phyloP scores from a whole-genome alignment of 2,797 vertebrate species.

The Sebastes reedi region DNA sequence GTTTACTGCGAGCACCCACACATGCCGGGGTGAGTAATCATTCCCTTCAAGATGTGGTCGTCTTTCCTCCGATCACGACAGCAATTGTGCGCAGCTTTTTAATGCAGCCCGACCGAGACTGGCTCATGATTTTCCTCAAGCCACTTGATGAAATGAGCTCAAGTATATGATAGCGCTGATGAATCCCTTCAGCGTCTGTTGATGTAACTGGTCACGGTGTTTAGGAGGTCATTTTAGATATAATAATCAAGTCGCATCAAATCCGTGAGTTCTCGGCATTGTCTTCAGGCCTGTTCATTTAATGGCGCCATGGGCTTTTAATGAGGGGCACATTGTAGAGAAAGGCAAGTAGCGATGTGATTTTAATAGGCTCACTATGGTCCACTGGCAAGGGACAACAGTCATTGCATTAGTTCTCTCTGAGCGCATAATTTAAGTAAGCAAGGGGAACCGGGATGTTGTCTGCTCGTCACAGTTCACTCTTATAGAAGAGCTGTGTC shows the following conservation, averaged over 20 bases:
- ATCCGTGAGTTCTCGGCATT: conserved; percentile 45
- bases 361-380: conserved; percentile 75
- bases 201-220: conserved; percentile 53
- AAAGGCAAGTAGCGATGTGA: conserved; percentile 57
- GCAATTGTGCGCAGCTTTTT: conserved; percentile 24
- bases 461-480: conserved; percentile 49
- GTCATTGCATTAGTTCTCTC: conserved; percentile 60
- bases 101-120: conserved; percentile 10
- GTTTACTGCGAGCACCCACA: conserved; percentile 22
- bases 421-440: conserved; percentile 59
- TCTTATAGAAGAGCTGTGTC: conserved; percentile 6
- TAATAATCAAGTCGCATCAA: conserved; percentile 62
- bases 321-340: conserved; percentile 60
- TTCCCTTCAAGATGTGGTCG: conserved; percentile 25
- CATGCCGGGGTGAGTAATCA: conserved; percentile 43
- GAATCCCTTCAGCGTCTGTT: conserved; percentile 55
- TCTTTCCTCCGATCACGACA: conserved; percentile 38
- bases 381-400: conserved; percentile 65
- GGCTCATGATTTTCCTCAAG: conserved; percentile 25
- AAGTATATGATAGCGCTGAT: conserved; percentile 46
- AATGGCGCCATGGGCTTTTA: conserved; percentile 63
- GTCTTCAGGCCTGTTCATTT: conserved; percentile 67
- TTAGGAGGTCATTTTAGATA: conserved; percentile 54
- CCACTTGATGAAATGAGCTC: conserved; percentile 39
- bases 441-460: conserved; percentile 31